Evolutionary conservation across 1,140 invertebrate species (phyloP), one percentile per base, ranked within the genome.

Genomic region (Tetragonula clypearis): DNA sequence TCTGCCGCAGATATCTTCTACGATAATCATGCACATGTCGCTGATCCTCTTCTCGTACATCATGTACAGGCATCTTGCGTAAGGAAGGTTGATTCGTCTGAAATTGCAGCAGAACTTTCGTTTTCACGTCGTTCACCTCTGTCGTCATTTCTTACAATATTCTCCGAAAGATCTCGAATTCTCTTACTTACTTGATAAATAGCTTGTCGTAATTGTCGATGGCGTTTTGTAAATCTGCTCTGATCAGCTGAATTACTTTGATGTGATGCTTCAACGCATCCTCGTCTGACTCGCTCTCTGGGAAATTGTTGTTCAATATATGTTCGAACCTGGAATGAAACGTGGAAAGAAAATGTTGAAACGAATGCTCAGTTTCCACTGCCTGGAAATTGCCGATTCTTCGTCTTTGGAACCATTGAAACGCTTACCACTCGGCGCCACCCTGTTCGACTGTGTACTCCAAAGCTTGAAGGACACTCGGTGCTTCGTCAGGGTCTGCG

Each of bases 131-230:
- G 41, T 49, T 35, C 35, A 49, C 41, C 8, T 49, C 6, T 49
- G 41, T 49, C 41, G 8, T 11, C 41, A 0, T 49, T 49, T 49
- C 11, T 53, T 1, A 49, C 30, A 35, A 53, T 41, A 68, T 17
- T 30, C 6, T 72, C 60, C 23, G n/a, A 21, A 73, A 96, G 95
- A 95, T 56, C 0, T 23, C 6, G 9, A 53, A 19, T 76, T 35
- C 35, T 35, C 35, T 35, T 35, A 35, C 86, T 90, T 95, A 97
- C 97, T 96, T 96, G 91, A 97, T 95, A 93, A 98, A 99, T 30
- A 98, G 90, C 94, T 97, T 97, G 90, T 98, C 97, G 89, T 98
- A 98, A 92, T 96, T 97, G 90, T 98, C 97, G 77, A 97, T 95
- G 1, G 97, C 97, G 89, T 96, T 96, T 92, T 98, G 97, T 30